Evolutionary conservation across 2,113 vertebrate genomes (phyloP).

Genomic region (Pituophis catenifer): DNA sequence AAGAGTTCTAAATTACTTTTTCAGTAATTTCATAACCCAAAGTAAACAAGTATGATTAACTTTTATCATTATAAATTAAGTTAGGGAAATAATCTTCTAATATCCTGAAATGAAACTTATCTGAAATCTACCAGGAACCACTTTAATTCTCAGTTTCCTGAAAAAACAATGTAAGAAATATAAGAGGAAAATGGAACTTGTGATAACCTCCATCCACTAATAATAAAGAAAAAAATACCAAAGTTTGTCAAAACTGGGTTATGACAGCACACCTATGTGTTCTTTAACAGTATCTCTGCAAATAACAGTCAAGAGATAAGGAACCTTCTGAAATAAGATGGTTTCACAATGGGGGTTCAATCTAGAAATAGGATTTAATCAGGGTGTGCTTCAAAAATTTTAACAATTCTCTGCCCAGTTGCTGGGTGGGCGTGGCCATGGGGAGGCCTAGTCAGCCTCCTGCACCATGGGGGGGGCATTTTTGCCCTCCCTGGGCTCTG

Average conservation of each 20-base stretch:
- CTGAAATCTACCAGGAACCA: constrained; percentile 7
- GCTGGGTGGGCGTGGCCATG: too few species aligned
- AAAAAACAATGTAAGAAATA: constrained; percentile 34
- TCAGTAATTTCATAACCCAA: not conserved
- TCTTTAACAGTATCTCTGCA: not conserved
- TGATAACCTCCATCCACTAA: not conserved
- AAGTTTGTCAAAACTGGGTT: not conserved
- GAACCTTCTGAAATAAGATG: not conserved
- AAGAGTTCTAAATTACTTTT: not conserved
- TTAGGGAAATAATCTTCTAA: not conserved
- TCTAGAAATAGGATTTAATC: not conserved
- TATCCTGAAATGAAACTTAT: not conserved
- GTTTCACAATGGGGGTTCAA: accelerated
- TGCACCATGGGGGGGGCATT: too few species aligned
- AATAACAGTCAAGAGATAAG: not conserved
- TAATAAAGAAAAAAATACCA: not conserved
- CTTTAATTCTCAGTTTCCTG: constrained; percentile 33
- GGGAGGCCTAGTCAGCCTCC: too few species aligned
- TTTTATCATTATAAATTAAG: not conserved
- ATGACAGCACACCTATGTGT: not conserved
- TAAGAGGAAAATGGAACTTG: not conserved
- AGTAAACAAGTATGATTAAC: not conserved
- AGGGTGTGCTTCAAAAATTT: too few species aligned
- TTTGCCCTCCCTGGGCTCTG: too few species aligned
- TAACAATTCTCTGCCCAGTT: too few species aligned